phyloP scores from a whole-genome alignment of 2,113 vertebrate genomes.

The Pterocles burchelli region DNA sequence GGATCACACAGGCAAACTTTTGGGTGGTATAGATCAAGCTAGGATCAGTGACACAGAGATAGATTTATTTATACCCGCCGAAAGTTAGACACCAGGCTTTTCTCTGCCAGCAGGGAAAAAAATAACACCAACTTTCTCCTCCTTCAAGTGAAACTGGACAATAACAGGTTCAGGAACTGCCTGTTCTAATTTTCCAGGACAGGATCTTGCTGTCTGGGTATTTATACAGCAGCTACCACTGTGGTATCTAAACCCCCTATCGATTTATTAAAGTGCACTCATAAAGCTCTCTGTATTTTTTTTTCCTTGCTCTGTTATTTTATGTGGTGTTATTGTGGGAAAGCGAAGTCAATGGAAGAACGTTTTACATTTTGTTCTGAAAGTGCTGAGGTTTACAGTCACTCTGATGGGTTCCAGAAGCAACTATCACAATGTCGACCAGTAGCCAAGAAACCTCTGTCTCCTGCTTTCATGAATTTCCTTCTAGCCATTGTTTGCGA shows the following conservation, averaged over 20 bases:
- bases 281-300: slow-evolving; percentile 11
- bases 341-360: slow-evolving; percentile 44
- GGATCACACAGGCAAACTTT: background rate
- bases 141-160: background rate
- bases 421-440: background rate
- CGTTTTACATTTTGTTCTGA: slow-evolving; percentile 60
- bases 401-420: slow-evolving; percentile 50
- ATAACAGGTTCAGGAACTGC: slow-evolving; percentile 48
- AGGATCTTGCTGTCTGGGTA: slow-evolving; percentile 54
- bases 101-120: background rate
- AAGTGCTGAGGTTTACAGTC: slow-evolving; percentile 49
- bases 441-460: background rate
- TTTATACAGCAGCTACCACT: slow-evolving; percentile 46
- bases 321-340: slow-evolving; percentile 62
- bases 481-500: background rate
- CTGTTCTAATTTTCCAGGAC: slow-evolving; percentile 51
- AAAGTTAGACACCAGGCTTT: background rate
- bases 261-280: slow-evolving; percentile 61
- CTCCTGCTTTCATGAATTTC: background rate
- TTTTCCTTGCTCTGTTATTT: slow-evolving; percentile 41
- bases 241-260: slow-evolving; percentile 29
- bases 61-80: background rate
- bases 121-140: background rate
- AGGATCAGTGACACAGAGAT: background rate
- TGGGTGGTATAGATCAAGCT: background rate